Evolutionary conservation across 2,797 vertebrate species (phyloP).

Genomic region (Anomalospiza imberbis): DNA sequence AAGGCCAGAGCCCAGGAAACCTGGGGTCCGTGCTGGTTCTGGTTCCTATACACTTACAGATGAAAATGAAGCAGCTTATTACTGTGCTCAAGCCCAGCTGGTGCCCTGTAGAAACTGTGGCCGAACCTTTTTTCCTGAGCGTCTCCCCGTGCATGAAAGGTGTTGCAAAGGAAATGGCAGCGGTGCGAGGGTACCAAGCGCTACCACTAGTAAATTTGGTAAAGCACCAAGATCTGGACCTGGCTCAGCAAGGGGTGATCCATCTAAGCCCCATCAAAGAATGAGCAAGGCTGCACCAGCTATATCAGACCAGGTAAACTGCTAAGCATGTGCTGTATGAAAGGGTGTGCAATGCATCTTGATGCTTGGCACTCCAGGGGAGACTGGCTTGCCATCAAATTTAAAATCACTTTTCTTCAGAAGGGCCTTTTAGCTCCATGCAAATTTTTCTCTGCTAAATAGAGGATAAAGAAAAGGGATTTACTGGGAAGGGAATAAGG

Average conservation of each 20-base stretch:
- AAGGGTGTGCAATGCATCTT: neutral
- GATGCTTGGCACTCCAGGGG: neutral
- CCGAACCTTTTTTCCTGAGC: slow-evolving; percentile 68
- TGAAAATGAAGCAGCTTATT: slow-evolving; percentile 55
- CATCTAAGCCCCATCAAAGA: neutral
- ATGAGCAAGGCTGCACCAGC: neutral
- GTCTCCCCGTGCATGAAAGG: slow-evolving; percentile 68
- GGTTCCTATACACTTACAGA: neutral
- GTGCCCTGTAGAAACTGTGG: slow-evolving; percentile 69
- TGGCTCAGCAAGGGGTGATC: neutral
- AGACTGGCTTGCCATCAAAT: neutral
- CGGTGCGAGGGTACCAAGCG: neutral
- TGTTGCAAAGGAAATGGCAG: slow-evolving; percentile 56
- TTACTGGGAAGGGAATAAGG: neutral
- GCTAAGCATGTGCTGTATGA: neutral
- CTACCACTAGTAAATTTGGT: neutral
- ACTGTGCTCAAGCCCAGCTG: slow-evolving; percentile 67
- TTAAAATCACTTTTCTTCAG: neutral
- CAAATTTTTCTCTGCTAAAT: neutral
- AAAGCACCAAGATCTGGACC: neutral
- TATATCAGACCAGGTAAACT: slow-evolving; percentile 61
- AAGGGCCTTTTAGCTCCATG: neutral
- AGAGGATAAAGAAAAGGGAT: neutral
- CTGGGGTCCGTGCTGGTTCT: neutral
- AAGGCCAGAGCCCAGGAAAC: slow-evolving; percentile 69